Percentiles rank a stretch among this genome's conserved stretches.
phyloP scores from a whole-genome alignment of 2,797 vertebrate genomes.

The Picus viridis region DNA sequence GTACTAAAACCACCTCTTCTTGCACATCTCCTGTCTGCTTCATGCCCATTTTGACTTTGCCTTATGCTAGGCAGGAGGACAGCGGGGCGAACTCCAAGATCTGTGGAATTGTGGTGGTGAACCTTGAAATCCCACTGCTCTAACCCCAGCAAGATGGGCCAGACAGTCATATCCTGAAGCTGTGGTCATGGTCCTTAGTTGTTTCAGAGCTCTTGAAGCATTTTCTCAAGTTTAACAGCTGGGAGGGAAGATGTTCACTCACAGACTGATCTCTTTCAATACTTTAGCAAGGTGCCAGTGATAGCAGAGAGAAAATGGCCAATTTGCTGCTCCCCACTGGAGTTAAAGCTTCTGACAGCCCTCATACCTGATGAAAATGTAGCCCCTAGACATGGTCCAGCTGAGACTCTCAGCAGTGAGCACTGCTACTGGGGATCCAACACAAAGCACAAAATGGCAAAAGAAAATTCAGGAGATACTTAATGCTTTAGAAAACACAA shows the following conservation, averaged over 20 bases:
- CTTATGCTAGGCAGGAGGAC: neutral
- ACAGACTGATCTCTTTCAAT: neutral
- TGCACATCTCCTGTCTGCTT: neutral
- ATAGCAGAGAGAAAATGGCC: neutral
- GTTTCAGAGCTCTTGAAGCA: neutral
- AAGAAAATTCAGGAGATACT: neutral
- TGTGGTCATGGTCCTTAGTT: neutral
- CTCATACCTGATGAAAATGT: neutral
- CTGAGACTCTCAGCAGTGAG: neutral
- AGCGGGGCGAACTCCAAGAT: neutral
- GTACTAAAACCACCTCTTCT: neutral
- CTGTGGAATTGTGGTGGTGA: neutral
- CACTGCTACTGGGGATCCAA: neutral
- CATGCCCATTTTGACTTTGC: neutral
- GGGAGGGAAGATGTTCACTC: neutral
- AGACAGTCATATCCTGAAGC: neutral
- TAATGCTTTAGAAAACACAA: neutral
- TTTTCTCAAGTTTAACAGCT: neutral
- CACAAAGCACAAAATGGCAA: neutral
- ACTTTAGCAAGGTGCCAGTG: neutral
- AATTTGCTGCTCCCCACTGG: neutral
- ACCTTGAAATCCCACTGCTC: neutral
- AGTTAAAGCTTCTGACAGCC: neutral
- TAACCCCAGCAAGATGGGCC: neutral
- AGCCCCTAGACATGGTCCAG: neutral